Conservation (phyloP, 2,888 invertebrate species). For the Cacoxenus indagator region DNA sequence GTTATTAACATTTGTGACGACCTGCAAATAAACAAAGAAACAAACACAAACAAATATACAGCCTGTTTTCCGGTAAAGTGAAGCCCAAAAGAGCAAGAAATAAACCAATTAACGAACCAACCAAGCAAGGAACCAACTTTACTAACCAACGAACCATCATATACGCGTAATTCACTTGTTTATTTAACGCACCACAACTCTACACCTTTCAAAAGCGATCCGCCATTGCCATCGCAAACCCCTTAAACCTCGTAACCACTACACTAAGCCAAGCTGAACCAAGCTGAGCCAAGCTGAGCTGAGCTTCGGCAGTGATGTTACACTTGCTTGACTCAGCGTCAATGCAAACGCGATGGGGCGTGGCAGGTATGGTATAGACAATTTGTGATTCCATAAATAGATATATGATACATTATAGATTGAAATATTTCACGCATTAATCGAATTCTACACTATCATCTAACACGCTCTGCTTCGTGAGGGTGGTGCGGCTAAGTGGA, state of each 20-base stretch:
- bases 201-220: not conserved
- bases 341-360: not conserved
- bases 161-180: not conserved
- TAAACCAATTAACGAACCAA: not conserved
- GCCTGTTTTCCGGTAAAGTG: not conserved
- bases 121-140: not conserved
- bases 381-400: no score
- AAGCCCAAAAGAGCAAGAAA: not conserved
- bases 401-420: not conserved
- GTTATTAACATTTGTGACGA: not conserved
- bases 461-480: not conserved
- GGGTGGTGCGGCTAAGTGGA: not conserved
- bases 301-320: not conserved
- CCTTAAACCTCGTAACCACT: no score
- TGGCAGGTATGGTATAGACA: not conserved
- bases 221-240: no score
- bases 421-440: slow-evolving; percentile 1
- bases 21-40: not conserved
- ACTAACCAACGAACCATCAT: not conserved
- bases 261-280: no score
- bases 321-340: not conserved
- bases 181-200: not conserved
- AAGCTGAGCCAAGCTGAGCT: no score
- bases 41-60: not conserved
- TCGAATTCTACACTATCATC: not conserved